phyloP scores from a whole-genome alignment of 2,888 invertebrate genomes.

The Coelinius sp. region DNA sequence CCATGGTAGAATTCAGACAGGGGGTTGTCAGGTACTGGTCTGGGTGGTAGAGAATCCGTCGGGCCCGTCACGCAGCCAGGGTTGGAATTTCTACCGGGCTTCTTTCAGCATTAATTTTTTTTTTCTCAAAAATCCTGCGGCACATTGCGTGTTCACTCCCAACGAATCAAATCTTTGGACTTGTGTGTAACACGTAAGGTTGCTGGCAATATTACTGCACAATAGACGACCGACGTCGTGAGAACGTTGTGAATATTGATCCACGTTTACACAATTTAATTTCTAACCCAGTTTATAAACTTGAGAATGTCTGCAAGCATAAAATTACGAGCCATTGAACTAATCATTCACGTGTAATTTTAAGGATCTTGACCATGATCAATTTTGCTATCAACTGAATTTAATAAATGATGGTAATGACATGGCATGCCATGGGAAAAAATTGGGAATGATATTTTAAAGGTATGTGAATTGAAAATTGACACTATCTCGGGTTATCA shows the following conservation, averaged over 20 bases:
- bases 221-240: neutral
- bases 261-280: neutral
- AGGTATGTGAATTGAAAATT: neutral
- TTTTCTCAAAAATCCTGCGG: conserved; percentile 23
- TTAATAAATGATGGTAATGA: no score
- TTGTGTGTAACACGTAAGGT: conserved; percentile 42
- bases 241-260: conserved; percentile 5
- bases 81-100: neutral
- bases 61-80: neutral
- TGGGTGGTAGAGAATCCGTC: no score
- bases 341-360: neutral
- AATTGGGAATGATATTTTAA: neutral
- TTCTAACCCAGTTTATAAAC: neutral
- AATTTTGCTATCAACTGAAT: neutral
- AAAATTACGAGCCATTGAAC: neutral
- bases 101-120: neutral
- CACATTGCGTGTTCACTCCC: conserved; percentile 37
- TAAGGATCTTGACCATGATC: neutral
- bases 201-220: conserved; percentile 42
- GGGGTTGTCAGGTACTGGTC: no score
- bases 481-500: neutral
- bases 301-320: neutral
- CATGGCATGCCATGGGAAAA: no score
- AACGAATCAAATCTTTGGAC: conserved; percentile 41
- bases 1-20: no score